These are phyloP conservation scores for Amniataba percoides DNA, from an alignment of 2,797 vertebrate genomes.

Conservation along the genomic window DNA sequence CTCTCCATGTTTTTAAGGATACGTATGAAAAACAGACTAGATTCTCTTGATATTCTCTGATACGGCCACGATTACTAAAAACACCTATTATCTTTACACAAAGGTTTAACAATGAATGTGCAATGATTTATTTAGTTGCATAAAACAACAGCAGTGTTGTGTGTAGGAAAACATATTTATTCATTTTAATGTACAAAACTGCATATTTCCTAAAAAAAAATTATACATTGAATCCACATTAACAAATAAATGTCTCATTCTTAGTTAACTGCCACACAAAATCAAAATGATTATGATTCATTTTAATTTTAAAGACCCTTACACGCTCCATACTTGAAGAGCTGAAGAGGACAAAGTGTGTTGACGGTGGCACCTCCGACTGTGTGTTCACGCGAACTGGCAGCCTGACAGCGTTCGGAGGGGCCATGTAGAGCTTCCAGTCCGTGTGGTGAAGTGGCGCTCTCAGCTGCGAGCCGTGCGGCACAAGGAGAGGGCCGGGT, in stretches of 20 bases:
- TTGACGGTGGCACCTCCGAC: constrained; percentile 64
- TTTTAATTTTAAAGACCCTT: constrained; percentile 23
- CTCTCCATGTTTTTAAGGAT: background rate
- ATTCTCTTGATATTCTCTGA: background rate
- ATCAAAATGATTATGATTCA: background rate
- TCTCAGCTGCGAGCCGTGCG: constrained; percentile 63
- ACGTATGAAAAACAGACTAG: background rate
- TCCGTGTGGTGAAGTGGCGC: constrained; percentile 75
- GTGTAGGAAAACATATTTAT: background rate
- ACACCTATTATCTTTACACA: background rate
- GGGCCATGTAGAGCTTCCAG: constrained; percentile 64
- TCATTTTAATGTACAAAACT: background rate
- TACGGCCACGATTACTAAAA: too few species aligned
- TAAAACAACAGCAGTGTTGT: background rate
- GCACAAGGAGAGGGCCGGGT: constrained; percentile 76
- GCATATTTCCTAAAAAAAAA: too few species aligned
- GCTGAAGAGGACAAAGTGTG: constrained; percentile 43
- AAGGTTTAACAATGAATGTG: background rate
- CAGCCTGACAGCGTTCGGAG: constrained; percentile 60
- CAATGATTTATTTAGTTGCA: constrained; percentile 6
- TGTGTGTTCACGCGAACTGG: constrained; percentile 63
- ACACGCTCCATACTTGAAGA: constrained; percentile 15
- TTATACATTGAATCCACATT: too few species aligned
- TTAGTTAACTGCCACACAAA: background rate
- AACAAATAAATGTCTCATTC: constrained; percentile 1